phyloP scores from a whole-genome alignment of 2,797 vertebrate genomes.

The Gallinago solitaria region DNA sequence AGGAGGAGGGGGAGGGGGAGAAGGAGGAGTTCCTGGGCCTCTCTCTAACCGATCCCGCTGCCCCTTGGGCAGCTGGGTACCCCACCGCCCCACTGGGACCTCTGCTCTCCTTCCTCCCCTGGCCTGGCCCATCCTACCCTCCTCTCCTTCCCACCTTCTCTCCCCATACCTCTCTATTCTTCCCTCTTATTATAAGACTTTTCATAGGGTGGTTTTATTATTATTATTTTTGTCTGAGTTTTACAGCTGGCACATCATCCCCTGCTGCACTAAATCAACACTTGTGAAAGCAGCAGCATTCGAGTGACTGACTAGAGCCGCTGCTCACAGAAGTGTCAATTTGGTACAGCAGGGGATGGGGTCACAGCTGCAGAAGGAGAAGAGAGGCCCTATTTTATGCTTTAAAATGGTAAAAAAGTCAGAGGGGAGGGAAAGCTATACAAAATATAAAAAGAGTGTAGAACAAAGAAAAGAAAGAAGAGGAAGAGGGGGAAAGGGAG shows the following conservation, averaged over 20 bases:
- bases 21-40: accelerated
- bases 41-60: neutral
- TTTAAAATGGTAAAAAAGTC: conserved; percentile 67
- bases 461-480: conserved; percentile 8
- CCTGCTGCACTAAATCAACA: conserved; percentile 78
- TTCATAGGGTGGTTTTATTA: conserved; percentile 14
- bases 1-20: neutral
- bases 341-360: conserved; percentile 75
- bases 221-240: conserved; percentile 58
- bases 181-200: neutral
- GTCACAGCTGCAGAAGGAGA: conserved; percentile 69
- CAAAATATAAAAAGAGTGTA: neutral
- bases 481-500: neutral
- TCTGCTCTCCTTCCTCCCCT: neutral
- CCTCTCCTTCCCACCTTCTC: neutral
- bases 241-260: conserved; percentile 72
- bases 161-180: neutral
- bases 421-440: conserved; percentile 11
- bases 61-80: neutral
- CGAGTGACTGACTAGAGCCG: conserved; percentile 63
- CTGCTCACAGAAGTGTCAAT: conserved; percentile 76
- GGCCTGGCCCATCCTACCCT: neutral
- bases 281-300: conserved; percentile 75
- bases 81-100: neutral
- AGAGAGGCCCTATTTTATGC: conserved; percentile 66